A percentile compares a stretch with the other conserved stretches of the same genome.
Evolutionary conservation across 2,797 vertebrate species (phyloP).

Genomic region (Hippopotamyrus pictus): DNA sequence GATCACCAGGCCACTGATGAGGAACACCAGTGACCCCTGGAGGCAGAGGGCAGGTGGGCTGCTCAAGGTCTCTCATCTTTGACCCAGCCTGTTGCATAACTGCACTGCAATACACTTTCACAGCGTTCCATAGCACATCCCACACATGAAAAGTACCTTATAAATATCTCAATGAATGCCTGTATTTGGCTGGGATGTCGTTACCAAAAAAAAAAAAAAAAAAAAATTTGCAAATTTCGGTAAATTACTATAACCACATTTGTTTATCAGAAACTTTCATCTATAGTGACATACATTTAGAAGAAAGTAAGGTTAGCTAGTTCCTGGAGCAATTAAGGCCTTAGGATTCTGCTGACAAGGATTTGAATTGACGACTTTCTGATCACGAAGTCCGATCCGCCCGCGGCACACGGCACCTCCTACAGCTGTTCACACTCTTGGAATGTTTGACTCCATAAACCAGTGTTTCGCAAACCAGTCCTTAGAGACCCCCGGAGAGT

Average conservation of each 20-base stretch:
- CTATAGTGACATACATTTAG: background rate
- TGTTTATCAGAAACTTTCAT: background rate
- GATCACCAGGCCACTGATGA: constrained; percentile 82
- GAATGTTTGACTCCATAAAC: background rate
- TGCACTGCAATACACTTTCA: background rate
- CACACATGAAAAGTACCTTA: background rate
- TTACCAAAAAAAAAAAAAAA: background rate
- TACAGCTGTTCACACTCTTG: background rate
- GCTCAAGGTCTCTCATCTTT: background rate
- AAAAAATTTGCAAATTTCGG: background rate
- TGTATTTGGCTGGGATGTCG: background rate
- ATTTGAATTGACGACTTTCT: background rate
- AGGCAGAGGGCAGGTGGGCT: background rate
- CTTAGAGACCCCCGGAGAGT: background rate
- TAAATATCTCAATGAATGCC: background rate
- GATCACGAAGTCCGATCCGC: background rate
- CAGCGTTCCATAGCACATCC: background rate
- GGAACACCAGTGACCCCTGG: constrained; percentile 80
- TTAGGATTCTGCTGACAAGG: background rate
- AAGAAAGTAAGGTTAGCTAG: background rate
- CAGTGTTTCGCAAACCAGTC: background rate
- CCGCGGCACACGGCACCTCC: background rate
- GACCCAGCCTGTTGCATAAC: background rate
- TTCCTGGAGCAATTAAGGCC: background rate
- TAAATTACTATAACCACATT: background rate